These are phyloP conservation scores for Nannoperca obscura DNA, from an alignment of 2,797 vertebrate genomes.

Conservation along the genomic window DNA sequence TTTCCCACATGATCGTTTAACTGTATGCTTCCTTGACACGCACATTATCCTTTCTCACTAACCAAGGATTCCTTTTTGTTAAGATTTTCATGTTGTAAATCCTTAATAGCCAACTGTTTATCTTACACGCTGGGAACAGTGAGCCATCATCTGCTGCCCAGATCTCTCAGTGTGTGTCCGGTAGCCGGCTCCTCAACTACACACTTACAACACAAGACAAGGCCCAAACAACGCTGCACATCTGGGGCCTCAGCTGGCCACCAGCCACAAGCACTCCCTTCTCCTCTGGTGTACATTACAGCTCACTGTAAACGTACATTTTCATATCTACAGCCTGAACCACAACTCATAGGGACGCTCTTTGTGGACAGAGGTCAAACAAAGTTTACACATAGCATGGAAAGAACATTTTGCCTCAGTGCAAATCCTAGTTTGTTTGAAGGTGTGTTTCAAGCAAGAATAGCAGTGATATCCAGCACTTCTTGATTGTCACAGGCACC, in stretches of 20 bases:
- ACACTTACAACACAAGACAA: conserved; percentile 72
- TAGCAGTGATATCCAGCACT: conserved; percentile 26
- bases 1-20: conserved; percentile 1
- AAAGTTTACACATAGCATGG: conserved; percentile 55
- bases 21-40: neutral
- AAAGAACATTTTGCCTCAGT: conserved; percentile 35
- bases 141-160: conserved; percentile 76
- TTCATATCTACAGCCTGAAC: conserved; percentile 62
- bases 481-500: conserved; percentile 40
- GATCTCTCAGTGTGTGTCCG: conserved; percentile 71
- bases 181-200: conserved; percentile 68
- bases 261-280: conserved; percentile 59
- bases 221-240: conserved; percentile 75
- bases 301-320: conserved; percentile 64
- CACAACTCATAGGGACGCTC: conserved; percentile 48
- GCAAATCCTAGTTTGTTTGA: conserved; percentile 45
- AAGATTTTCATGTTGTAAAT: conserved; percentile 43
- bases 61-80: conserved; percentile 23
- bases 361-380: conserved; percentile 59
- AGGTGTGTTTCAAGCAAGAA: conserved; percentile 42
- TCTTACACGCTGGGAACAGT: conserved; percentile 46
- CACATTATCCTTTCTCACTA: conserved; percentile 17
- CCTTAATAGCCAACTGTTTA: conserved; percentile 49
- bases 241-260: conserved; percentile 78
- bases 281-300: conserved; percentile 63